phyloP scores from a whole-genome alignment of 1,140 invertebrate species.

The Muscidifurax raptorellus region DNA sequence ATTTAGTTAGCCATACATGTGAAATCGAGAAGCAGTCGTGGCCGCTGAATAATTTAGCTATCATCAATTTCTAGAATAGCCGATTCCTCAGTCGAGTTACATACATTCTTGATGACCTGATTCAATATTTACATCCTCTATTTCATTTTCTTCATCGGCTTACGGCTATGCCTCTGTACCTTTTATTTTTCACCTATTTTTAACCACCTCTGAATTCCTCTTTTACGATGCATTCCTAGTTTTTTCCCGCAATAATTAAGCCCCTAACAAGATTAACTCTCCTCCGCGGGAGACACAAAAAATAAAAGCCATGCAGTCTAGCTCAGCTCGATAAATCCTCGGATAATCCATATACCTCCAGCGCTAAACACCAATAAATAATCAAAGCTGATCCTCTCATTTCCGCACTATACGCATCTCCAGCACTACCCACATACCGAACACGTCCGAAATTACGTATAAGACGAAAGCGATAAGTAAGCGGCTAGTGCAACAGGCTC shows the following conservation, averaged over 20 bases:
- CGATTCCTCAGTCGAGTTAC: neutral
- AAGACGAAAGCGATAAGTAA: neutral
- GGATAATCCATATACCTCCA: neutral
- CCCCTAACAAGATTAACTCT: neutral
- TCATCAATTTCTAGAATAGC: neutral
- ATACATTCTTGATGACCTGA: neutral
- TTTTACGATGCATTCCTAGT: too few species aligned
- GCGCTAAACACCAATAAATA: neutral
- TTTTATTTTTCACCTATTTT: too few species aligned
- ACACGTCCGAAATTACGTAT: neutral
- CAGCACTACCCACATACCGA: neutral
- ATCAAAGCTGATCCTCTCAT: neutral
- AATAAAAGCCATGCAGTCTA: neutral
- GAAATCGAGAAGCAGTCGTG: neutral
- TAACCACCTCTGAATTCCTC: too few species aligned
- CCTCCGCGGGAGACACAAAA: neutral
- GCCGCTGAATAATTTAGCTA: neutral
- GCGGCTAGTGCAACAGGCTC: neutral
- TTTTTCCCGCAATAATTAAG: neutral
- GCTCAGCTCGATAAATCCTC: neutral
- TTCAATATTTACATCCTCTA: neutral
- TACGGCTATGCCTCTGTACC: too few species aligned
- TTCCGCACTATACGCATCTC: neutral
- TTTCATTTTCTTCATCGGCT: too few species aligned
- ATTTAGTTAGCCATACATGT: neutral